phyloP scores from a whole-genome alignment of 2,888 invertebrate genomes.

The Polyploca ridens region DNA sequence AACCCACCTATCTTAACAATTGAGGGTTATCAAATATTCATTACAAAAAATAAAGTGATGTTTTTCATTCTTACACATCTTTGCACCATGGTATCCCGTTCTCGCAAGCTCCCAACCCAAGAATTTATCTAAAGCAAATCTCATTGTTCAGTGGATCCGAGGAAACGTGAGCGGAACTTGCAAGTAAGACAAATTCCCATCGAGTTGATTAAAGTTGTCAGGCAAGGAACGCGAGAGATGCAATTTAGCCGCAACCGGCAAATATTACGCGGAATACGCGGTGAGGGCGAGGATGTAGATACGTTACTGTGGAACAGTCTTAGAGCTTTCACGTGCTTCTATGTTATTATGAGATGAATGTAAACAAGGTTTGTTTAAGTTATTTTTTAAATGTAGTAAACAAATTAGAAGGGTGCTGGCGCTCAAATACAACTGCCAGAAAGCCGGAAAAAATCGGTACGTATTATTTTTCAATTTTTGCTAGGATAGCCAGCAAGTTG shows the following conservation, averaged over 20 bases:
- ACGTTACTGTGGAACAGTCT: conserved; percentile 34
- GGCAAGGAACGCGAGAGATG: conserved; percentile 62
- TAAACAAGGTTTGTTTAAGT: background rate
- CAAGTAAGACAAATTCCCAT: conserved; percentile 78
- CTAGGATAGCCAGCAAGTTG: too few species aligned
- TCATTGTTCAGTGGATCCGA: conserved; percentile 70
- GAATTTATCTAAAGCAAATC: conserved; percentile 74
- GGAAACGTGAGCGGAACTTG: conserved; percentile 71
- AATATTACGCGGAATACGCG: conserved; percentile 18
- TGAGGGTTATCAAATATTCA: too few species aligned
- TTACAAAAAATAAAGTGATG: background rate
- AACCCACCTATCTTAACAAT: too few species aligned
- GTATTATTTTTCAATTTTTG: too few species aligned
- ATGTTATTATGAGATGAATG: conserved; percentile 10
- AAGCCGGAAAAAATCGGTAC: too few species aligned
- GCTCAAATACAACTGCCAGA: too few species aligned
- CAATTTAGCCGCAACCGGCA: conserved; percentile 57
- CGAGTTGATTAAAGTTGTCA: conserved; percentile 79
- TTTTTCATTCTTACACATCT: background rate
- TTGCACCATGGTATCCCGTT: conserved; percentile 36
- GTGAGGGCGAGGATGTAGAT: conserved; percentile 30
- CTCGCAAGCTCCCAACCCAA: conserved; percentile 48
- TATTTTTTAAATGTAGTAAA: conserved; percentile 13
- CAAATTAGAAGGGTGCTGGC: too few species aligned
- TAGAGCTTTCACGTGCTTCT: background rate